phyloP scores from a whole-genome alignment of 2,888 invertebrate species.

The Cheiracanthium punctorium region DNA sequence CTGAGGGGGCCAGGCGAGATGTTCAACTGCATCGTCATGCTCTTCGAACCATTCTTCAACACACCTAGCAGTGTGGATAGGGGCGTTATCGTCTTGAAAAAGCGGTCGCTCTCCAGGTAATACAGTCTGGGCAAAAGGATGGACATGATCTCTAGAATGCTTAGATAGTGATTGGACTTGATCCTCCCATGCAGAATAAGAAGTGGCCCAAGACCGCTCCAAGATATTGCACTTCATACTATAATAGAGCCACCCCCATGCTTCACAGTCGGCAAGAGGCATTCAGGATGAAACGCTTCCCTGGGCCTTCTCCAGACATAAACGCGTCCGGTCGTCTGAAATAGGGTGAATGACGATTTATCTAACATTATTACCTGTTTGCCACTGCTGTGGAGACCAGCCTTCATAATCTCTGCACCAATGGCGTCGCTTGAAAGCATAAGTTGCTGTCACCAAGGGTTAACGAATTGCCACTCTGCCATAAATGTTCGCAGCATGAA shows the following conservation, averaged over 20 bases:
- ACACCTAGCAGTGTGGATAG: conserved; percentile 16
- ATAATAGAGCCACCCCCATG: conserved; percentile 29
- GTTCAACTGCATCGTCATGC: conserved; percentile 33
- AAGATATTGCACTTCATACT: conserved; percentile 39
- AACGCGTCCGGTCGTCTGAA: too few relatives aligned
- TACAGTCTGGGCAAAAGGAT: conserved; percentile 10
- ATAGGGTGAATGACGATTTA: conserved; percentile 13
- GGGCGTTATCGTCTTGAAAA: conserved; percentile 24
- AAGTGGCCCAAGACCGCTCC: conserved; percentile 42
- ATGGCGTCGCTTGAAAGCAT: not conserved
- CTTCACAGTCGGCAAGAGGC: conserved; percentile 35
- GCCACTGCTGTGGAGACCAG: conserved; percentile 3
- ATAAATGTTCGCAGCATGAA: conserved; percentile 3
- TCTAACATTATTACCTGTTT: not conserved
- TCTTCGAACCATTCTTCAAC: conserved; percentile 39
- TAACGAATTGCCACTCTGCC: too few relatives aligned
- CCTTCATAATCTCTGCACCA: conserved; percentile 1
- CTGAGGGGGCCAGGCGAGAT: conserved; percentile 31
- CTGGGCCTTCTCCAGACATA: too few relatives aligned
- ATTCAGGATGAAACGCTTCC: conserved; percentile 29
- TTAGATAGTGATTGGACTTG: conserved; percentile 17
- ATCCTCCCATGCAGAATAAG: conserved; percentile 44
- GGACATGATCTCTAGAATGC: conserved; percentile 5
- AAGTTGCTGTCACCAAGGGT: too few relatives aligned
- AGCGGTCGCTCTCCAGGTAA: conserved; percentile 29